A percentile compares a stretch with the other conserved stretches of the same genome.
Evolutionary conservation across 1,140 invertebrate genomes (phyloP).

Genomic region (Maniola jurtina): DNA sequence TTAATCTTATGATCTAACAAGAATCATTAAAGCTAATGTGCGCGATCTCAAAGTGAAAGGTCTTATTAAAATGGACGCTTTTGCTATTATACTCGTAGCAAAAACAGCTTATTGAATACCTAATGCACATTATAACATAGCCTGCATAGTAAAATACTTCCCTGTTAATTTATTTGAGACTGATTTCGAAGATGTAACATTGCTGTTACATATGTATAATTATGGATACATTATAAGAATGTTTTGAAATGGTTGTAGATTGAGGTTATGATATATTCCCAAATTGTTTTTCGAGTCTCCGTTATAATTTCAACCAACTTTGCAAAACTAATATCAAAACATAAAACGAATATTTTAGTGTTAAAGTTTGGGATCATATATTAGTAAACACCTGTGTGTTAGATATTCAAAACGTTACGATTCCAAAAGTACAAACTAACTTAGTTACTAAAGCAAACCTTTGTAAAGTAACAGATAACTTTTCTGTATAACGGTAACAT

Average conservation of each 20-base stretch:
- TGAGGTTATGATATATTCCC: too few relatives aligned
- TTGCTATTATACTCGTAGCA: not conserved
- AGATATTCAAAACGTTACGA: too few relatives aligned
- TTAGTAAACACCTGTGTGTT: not conserved
- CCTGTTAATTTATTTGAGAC: too few relatives aligned
- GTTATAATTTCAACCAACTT: not conserved
- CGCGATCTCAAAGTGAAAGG: conserved; percentile 9
- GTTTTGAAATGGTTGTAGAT: too few relatives aligned
- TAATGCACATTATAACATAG: not conserved
- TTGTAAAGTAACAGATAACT: not conserved
- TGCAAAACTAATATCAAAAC: too few relatives aligned
- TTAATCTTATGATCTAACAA: not conserved
- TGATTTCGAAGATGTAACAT: too few relatives aligned
- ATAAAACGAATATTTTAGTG: not conserved
- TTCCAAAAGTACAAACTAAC: too few relatives aligned
- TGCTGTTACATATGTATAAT: too few relatives aligned
- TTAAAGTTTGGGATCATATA: not conserved
- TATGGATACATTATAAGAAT: too few relatives aligned
- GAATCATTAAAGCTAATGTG: not conserved
- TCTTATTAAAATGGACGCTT: not conserved
- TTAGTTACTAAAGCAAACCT: too few relatives aligned
- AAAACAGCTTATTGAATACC: conserved; percentile 1
- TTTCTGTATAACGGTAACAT: not conserved
- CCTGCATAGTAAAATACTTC: not conserved
- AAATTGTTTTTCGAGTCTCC: too few relatives aligned